Evolutionary conservation across 2,113 vertebrate genomes (phyloP).

Genomic region (Tamias sibiricus): DNA sequence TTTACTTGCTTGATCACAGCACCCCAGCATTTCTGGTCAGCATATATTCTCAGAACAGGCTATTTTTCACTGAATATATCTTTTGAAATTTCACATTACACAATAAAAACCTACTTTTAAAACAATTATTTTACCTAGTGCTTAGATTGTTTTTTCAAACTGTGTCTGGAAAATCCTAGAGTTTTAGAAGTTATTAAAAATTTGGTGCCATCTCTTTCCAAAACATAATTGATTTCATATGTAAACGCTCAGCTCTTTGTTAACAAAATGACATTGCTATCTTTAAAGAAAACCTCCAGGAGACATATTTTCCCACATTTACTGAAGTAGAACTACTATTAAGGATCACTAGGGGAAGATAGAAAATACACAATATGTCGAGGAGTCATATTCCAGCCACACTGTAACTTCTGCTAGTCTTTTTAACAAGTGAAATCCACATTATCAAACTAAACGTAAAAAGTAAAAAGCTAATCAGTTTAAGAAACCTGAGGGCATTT

Average conservation of each 20-base stretch:
- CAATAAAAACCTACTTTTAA: background rate
- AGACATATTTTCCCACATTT: background rate
- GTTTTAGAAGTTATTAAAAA: slow-evolving; percentile 8
- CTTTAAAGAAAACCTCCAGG: background rate
- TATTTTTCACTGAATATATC: slow-evolving; percentile 39
- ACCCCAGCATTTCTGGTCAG: background rate
- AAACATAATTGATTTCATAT: background rate
- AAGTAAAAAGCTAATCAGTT: slow-evolving; percentile 22
- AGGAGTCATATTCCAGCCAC: background rate
- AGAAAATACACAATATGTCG: background rate
- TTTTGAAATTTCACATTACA: slow-evolving; percentile 45
- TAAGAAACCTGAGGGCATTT: background rate
- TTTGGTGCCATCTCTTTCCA: background rate
- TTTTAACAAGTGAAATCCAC: background rate
- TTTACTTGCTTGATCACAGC: background rate
- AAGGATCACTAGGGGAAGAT: background rate
- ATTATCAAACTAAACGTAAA: background rate
- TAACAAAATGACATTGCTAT: background rate
- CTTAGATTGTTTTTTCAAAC: background rate
- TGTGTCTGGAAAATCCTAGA: background rate
- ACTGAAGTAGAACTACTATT: background rate
- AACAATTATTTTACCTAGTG: background rate
- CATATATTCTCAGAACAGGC: background rate
- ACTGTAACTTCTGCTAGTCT: background rate
- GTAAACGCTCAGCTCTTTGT: background rate